Base-by-base conservation (phyloP, 1,140 invertebrate species). In the Drosophila ironensis region DNA sequence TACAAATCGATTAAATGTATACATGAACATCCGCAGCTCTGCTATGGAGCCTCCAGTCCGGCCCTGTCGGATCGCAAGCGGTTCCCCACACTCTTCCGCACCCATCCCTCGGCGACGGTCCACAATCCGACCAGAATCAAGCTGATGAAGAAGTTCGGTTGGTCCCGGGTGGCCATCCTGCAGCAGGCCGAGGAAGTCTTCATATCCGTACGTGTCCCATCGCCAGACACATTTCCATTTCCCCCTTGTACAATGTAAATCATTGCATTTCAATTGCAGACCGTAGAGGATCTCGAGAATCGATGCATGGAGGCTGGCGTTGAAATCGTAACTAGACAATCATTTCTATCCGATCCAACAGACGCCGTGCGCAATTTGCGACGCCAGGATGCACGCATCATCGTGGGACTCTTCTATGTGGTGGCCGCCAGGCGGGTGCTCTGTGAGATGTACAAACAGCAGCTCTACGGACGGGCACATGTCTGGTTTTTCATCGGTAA, bases 181-280 rank as follows among this genome's bases (percentile, higher is more conserved):
- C 98, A 99, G 87, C 97, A 99, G 91, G 98, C 98, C 0, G 98
- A 99, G 91, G 99, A 99, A 93, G 97, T 99, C 3, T 99, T 99
- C 90, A 98, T 98, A 89, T 99, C 98, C 70, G 97, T 98, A 91
- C 93, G 93, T 88, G 5, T 3, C 7, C 5, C 8, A 28, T n/a
- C n/a, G n/a, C n/a, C n/a, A 33, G 2, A 25, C 2, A 8, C 8
- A 5, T 19, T 20, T 30, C 2, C 6, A 2, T 4, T 4, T 9
- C 6, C 47, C 3, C 11, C 0, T 11, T 20, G 30, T 20, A 7
- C 4, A 9, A 52, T 8, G 9, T 3, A 20, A n/a, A 27, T 19
- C 12, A 46, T 2, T 35, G 19, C 11, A 1, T 5, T 8, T 17
- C n/a, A 7, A 19, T 52, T 51, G 54, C 90, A 98, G 96, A 99